Conservation (phyloP, 1,140 invertebrate genomes). For the Camponotus pennsylvanicus region DNA sequence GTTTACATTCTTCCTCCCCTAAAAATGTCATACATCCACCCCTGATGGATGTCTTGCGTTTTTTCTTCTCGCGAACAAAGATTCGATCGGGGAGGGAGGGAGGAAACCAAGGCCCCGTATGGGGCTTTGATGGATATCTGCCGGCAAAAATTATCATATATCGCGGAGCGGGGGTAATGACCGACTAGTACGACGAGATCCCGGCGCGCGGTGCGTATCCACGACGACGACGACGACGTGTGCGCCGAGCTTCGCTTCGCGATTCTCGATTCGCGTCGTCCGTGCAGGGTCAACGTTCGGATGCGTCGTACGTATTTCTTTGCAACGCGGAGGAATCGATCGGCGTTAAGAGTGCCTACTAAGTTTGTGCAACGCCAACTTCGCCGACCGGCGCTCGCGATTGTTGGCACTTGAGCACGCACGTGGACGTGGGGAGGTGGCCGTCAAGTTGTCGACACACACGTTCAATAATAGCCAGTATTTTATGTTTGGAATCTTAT, state of each 20-base stretch:
- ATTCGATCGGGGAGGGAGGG: slow-evolving; percentile 32
- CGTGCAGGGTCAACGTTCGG: slow-evolving; percentile 71
- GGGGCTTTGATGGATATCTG: slow-evolving; percentile 42
- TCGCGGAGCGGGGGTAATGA: slow-evolving; percentile 68
- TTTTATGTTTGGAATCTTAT: background rate
- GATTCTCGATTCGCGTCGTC: slow-evolving; percentile 71
- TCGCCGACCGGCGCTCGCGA: slow-evolving; percentile 8
- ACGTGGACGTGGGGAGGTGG: background rate
- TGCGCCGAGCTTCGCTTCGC: slow-evolving; percentile 66
- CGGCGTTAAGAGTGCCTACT: slow-evolving; percentile 43
- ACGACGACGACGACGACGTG: slow-evolving; percentile 69
- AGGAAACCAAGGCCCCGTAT: slow-evolving; percentile 42
- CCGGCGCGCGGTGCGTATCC: slow-evolving; percentile 49
- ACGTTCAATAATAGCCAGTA: background rate
- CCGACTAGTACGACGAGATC: slow-evolving; percentile 53
- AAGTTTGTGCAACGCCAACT: slow-evolving; percentile 18
- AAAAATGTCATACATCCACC: background rate
- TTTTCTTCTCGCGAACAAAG: background rate
- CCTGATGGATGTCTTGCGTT: slow-evolving; percentile 12
- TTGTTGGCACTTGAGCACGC: slow-evolving; percentile 35
- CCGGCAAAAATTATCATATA: slow-evolving; percentile 59
- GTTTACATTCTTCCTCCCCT: background rate
- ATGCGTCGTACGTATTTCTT: slow-evolving; percentile 66
- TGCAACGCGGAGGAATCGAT: slow-evolving; percentile 47
- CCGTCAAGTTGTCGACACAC: slow-evolving; percentile 14